A percentile compares a stretch with the other conserved stretches of the same genome.
Evolutionary conservation across 1,140 invertebrate species (phyloP).

Genomic region (Aphaenogaster ashmeadi): DNA sequence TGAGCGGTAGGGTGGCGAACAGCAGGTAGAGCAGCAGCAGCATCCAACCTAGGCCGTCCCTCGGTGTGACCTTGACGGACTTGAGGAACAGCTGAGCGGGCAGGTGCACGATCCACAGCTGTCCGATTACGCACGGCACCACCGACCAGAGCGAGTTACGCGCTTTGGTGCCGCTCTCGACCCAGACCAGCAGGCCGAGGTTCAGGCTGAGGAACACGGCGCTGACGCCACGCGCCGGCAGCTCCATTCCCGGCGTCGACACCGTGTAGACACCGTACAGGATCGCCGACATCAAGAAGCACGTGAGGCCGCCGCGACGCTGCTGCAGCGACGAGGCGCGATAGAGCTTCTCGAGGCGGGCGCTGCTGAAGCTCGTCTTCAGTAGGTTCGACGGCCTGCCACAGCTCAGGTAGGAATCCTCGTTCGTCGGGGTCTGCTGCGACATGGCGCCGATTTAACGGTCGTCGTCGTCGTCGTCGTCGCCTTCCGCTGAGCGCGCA

Average conservation of each 20-base stretch:
- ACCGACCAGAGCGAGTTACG: slow-evolving; percentile 86
- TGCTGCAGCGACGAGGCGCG: slow-evolving; percentile 92
- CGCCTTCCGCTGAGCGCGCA: slow-evolving; percentile 7
- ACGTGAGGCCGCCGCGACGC: slow-evolving; percentile 92
- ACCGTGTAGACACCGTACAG: slow-evolving; percentile 91
- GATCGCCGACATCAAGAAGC: slow-evolving; percentile 91
- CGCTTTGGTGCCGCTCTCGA: slow-evolving; percentile 83
- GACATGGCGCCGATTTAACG: slow-evolving; percentile 76
- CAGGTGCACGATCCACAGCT: slow-evolving; percentile 89
- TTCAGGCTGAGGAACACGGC: slow-evolving; percentile 88
- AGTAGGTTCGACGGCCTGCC: slow-evolving; percentile 85
- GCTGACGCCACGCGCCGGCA: slow-evolving; percentile 88
- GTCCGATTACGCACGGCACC: slow-evolving; percentile 90
- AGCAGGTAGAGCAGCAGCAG: slow-evolving; percentile 94
- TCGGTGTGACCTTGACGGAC: slow-evolving; percentile 86
- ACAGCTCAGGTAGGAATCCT: slow-evolving; percentile 85
- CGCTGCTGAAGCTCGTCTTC: slow-evolving; percentile 83
- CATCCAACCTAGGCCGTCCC: slow-evolving; percentile 92
- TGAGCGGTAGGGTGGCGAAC: slow-evolving; percentile 93
- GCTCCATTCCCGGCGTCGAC: slow-evolving; percentile 81
- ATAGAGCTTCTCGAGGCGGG: slow-evolving; percentile 91
- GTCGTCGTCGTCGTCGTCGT: slow-evolving; percentile 66
- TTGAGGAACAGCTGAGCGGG: slow-evolving; percentile 88
- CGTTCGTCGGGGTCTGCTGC: slow-evolving; percentile 83
- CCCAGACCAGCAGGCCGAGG: slow-evolving; percentile 87